Conservation (phyloP, 2,797 vertebrate genomes). For the Danio jaintianensis region DNA sequence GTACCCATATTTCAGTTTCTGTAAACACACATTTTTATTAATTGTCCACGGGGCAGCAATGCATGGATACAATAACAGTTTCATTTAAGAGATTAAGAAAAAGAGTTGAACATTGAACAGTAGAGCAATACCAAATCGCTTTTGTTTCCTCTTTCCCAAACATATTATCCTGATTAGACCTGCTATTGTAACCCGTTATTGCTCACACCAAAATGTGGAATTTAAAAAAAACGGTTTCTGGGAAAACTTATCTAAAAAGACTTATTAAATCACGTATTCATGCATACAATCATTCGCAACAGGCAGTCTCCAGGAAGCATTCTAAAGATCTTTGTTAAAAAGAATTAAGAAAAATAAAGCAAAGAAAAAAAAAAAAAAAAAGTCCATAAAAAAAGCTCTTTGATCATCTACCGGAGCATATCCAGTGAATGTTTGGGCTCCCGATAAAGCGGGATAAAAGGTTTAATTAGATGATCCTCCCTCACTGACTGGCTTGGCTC, state of each 20-base stretch:
- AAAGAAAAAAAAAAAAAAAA: conserved; percentile 52
- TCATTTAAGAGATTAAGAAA: conserved; percentile 40
- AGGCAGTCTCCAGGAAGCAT: conserved; percentile 53
- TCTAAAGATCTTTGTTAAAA: conserved; percentile 67
- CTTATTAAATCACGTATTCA: conserved; percentile 51
- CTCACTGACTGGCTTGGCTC: conserved; percentile 46
- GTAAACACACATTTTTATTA: conserved; percentile 61
- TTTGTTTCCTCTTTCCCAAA: neutral
- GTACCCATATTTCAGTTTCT: neutral
- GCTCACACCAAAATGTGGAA: conserved; percentile 46
- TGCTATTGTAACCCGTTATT: conserved; percentile 49
- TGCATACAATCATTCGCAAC: conserved; percentile 51
- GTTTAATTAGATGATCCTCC: conserved; percentile 60
- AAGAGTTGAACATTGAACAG: conserved; percentile 29
- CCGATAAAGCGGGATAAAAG: conserved; percentile 55
- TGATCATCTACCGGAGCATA: conserved; percentile 68
- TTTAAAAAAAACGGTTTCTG: conserved; percentile 44
- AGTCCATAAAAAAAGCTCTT: conserved; percentile 74
- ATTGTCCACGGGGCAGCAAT: conserved; percentile 54
- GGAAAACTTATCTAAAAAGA: conserved; percentile 52
- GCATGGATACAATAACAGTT: conserved; percentile 41
- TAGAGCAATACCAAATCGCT: conserved; percentile 38
- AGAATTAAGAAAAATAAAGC: conserved; percentile 61
- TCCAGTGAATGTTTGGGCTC: conserved; percentile 53
- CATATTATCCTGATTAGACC: conserved; percentile 20